Base-by-base conservation (phyloP, 92 coral and sea anemone genomes). In the Actinostola sp. region DNA sequence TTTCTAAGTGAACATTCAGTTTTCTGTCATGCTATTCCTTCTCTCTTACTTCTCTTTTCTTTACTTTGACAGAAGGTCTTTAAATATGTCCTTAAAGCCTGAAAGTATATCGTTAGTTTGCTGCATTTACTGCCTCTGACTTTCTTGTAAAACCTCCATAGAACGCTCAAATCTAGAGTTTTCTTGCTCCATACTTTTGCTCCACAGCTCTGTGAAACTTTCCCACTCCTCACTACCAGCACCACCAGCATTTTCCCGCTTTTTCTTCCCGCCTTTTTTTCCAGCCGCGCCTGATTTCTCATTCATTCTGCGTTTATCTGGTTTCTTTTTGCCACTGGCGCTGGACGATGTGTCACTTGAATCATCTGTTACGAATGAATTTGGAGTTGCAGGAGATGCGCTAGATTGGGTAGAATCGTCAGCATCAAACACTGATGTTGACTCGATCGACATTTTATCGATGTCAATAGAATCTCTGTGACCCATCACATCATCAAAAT, bases 381-480 rank as follows among this genome's bases (percentile, higher is more conserved):
- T 4, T 4, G 63, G 31, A 3, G 63, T 8, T 23, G 63, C 4
- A 26, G 33, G 31, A 3, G 63, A 23, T n/a, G n/a, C n/a, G n/a
- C n/a, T n/a, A n/a, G n/a, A n/a, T n/a, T n/a, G n/a, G n/a, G n/a
- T n/a, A n/a, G n/a, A n/a, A n/a, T n/a, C n/a, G n/a, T n/a, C n/a
- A n/a, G n/a, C n/a, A n/a, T n/a, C n/a, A n/a, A n/a, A n/a, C n/a
- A n/a, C n/a, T 16, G 21, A 24, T 4, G 57, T 51, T n/a, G 21
- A n/a, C 49, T 57, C 67, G 11, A 19, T 20, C n/a, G 63, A 67
- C 84, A 84, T 64, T 52, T 77, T 84, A 45, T 54, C 56, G 0
- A 75, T 75, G 36, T 84, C 89, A 31, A 70, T 52, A 66, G 75
- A 77, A 67, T 77, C 84, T 21, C 80, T 52, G 60, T 77, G 59